phyloP scores from a whole-genome alignment of 2,888 invertebrate species.

The Eupithecia pulchellata region DNA sequence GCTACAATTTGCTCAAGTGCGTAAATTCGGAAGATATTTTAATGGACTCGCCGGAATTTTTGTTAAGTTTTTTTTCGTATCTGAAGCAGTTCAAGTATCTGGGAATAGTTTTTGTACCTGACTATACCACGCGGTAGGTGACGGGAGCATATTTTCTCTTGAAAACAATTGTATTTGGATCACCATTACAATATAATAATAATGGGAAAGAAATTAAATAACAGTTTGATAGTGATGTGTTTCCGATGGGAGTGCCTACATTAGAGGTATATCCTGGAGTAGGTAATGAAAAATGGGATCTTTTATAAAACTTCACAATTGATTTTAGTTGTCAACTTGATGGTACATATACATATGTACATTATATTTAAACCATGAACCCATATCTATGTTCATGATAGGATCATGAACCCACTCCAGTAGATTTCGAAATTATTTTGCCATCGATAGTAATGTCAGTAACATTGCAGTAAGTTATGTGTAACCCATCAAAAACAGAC shows the following conservation, averaged over 20 bases:
- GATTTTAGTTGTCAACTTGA: too few relatives aligned
- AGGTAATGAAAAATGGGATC: too few relatives aligned
- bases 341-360: too few relatives aligned
- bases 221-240: not conserved
- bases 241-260: too few relatives aligned
- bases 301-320: too few relatives aligned
- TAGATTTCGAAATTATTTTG: not conserved
- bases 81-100: slow-evolving; percentile 1
- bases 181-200: not conserved
- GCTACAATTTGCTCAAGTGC: slow-evolving; percentile 43
- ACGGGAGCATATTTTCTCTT: not conserved
- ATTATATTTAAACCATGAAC: too few relatives aligned
- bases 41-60: slow-evolving; percentile 35
- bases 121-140: slow-evolving; percentile 17
- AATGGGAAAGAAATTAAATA: not conserved
- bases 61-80: slow-evolving; percentile 4
- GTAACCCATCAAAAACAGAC: not conserved
- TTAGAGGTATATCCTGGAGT: too few relatives aligned
- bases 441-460: not conserved
- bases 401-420: not conserved
- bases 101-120: slow-evolving; percentile 26
- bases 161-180: not conserved
- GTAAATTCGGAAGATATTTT: slow-evolving; percentile 42
- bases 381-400: too few relatives aligned
- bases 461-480: not conserved